Evolutionary conservation across 2,888 invertebrate genomes (phyloP).

Genomic region (Gnatocerus cornutus): DNA sequence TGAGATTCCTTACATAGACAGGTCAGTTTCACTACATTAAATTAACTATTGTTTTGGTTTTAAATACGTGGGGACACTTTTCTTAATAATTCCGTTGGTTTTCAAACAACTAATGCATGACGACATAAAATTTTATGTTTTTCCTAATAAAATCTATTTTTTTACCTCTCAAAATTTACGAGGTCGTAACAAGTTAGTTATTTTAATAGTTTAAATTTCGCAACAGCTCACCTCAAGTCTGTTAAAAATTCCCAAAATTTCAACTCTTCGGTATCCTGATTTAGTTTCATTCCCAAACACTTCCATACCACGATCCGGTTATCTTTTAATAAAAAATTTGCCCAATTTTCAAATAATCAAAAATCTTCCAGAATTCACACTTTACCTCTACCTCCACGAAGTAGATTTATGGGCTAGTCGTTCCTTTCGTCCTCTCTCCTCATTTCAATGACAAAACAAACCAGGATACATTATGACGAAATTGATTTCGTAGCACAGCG

Average conservation of each 20-base stretch:
- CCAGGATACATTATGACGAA: constrained; percentile 15
- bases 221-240: neutral
- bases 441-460: constrained; percentile 37
- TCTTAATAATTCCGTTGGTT: too few species aligned
- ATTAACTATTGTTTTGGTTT: too few species aligned
- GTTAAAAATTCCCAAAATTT: neutral
- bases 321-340: neutral
- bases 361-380: neutral
- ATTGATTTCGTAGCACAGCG: constrained; percentile 22
- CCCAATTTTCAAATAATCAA: neutral
- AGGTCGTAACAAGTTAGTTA: neutral
- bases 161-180: neutral
- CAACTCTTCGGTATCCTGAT: neutral
- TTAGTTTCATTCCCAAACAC: neutral
- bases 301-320: neutral
- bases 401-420: constrained; percentile 17
- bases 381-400: constrained; percentile 6
- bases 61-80: too few species aligned
- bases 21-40: too few species aligned
- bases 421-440: constrained; percentile 17
- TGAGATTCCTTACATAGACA: too few species aligned
- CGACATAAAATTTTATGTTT: neutral
- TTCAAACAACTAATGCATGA: too few species aligned
- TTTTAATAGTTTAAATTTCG: neutral
- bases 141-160: neutral